Evolutionary conservation across 2,113 vertebrate species (phyloP).

Genomic region (Lutjanus erythropterus): DNA sequence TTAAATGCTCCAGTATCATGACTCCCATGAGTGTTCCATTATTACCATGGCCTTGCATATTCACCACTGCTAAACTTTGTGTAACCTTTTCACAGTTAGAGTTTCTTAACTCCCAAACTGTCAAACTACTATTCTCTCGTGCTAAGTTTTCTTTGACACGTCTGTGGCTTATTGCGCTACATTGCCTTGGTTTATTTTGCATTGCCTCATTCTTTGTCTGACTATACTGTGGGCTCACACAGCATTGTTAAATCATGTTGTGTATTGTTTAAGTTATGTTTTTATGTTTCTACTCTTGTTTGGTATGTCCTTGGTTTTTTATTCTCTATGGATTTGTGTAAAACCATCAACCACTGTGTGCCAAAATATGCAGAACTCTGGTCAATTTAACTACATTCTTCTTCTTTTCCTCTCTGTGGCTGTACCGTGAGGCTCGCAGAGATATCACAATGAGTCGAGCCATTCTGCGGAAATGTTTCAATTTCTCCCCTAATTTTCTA

Average conservation of each 20-base stretch:
- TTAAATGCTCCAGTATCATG: background rate
- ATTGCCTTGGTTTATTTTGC: constrained; percentile 5
- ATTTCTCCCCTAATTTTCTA: constrained; percentile 42
- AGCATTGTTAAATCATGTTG: background rate
- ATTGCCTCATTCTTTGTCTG: constrained; percentile 20
- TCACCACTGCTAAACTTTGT: constrained; percentile 11
- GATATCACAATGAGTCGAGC: constrained; percentile 21
- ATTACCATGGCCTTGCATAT: constrained; percentile 13
- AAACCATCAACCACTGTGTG: background rate
- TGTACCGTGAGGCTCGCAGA: background rate
- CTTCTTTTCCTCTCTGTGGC: background rate
- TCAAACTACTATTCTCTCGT: background rate
- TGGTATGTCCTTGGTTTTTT: background rate
- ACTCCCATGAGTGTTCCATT: background rate
- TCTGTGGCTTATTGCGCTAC: background rate
- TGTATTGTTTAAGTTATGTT: constrained; percentile 8
- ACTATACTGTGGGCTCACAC: background rate
- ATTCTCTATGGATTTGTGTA: constrained; percentile 13
- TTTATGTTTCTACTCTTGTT: constrained; percentile 27
- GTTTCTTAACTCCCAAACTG: background rate
- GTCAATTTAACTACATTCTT: constrained; percentile 14
- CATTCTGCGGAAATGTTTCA: constrained; percentile 42
- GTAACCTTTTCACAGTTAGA: constrained; percentile 6
- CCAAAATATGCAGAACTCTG: constrained; percentile 5
- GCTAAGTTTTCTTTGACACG: constrained; percentile 6